phyloP scores from a whole-genome alignment of 2,888 invertebrate species.

The Zhuqinia jingwanae region DNA sequence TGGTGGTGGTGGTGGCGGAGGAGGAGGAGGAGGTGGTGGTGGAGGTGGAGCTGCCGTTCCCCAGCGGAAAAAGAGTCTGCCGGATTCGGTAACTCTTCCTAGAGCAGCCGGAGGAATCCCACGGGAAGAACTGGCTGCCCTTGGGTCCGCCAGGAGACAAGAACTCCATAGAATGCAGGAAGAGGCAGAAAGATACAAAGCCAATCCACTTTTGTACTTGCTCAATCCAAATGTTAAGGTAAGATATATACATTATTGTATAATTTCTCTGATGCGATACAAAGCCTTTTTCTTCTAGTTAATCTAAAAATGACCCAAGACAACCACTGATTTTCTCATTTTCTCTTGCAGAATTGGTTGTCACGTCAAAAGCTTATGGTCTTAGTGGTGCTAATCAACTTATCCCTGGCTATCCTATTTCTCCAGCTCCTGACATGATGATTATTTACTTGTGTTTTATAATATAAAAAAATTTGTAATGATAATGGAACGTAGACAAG shows the following conservation, averaged over 20 bases:
- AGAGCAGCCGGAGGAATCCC: slow-evolving; percentile 92
- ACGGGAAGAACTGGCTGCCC: slow-evolving; percentile 95
- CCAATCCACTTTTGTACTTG: slow-evolving; percentile 96
- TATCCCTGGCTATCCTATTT: slow-evolving; percentile 96
- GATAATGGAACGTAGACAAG: slow-evolving; percentile 67
- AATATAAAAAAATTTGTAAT: slow-evolving; percentile 60
- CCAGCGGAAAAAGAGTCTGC: slow-evolving; percentile 97
- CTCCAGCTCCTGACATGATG: slow-evolving; percentile 96
- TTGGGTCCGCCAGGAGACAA: slow-evolving; percentile 96
- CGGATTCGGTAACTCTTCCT: slow-evolving; percentile 94
- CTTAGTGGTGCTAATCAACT: slow-evolving; percentile 95
- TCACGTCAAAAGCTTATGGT: slow-evolving; percentile 97
- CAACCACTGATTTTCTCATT: slow-evolving; percentile 37
- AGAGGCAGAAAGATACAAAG: slow-evolving; percentile 94
- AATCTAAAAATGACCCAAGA: too few species aligned
- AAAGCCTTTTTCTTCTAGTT: too few species aligned
- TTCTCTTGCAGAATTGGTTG: slow-evolving; percentile 93
- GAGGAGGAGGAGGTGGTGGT: slow-evolving; percentile 70
- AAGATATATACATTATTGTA: too few species aligned
- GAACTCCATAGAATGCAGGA: slow-evolving; percentile 95
- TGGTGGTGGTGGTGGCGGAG: slow-evolving; percentile 68
- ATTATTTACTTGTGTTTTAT: slow-evolving; percentile 66
- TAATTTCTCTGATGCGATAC: too few species aligned
- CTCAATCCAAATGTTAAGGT: slow-evolving; percentile 99
- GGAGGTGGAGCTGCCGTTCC: slow-evolving; percentile 85